Evolutionary conservation across 2,113 vertebrate genomes (phyloP), one percentile per base, ranked within the genome.

Genomic region (Sebastes schlegelii): DNA sequence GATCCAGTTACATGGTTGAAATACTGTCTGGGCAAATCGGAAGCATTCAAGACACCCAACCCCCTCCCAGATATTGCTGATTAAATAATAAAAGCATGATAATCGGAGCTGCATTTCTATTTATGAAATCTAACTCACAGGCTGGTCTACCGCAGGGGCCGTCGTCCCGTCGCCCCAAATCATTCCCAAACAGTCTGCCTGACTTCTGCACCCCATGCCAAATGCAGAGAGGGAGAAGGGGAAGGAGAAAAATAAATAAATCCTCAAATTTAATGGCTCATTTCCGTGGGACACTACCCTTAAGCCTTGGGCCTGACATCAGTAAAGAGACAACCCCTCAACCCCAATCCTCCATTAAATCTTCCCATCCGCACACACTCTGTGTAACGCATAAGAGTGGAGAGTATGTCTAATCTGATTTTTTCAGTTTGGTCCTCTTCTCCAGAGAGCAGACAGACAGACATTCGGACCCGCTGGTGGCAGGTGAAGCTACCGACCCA

Each of bases 221-320:
- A 89, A 92, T 80, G 72, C 73, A 82, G 80, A 79, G 81, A 86
- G 82, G 86, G 80, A 79, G 82, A 89, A 84, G 84, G 80, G 78
- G 83, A 88, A 85, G 72, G 52, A 86, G 74, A 91, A 91, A 93
- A 94, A 94, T 93, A 94, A 94, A 94, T 92, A 93, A 88, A 93
- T 94, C 90, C 75, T 93, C 82, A 66, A 62, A 89, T 90, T 84
- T 90, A 94, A 93, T 90, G 92, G 86, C 86, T 92, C 87, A 91
- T 93, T 93, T 95, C 93, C 90, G 89, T 92, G 58, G 90, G 92
- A 95, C 93, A 89, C 88, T 91, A 86, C 85, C 77, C 90, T 88
- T 45, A 86, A 91, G 93, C 84, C 87, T 82, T 73, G 16, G 82
- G 87, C 81, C 84, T 77, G 85, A 86, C 85, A 88, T 85, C 83